Percentiles rank a stretch among this genome's conserved stretches.
Conservation (phyloP, 1,140 invertebrate species). For the Bombus huntii region DNA sequence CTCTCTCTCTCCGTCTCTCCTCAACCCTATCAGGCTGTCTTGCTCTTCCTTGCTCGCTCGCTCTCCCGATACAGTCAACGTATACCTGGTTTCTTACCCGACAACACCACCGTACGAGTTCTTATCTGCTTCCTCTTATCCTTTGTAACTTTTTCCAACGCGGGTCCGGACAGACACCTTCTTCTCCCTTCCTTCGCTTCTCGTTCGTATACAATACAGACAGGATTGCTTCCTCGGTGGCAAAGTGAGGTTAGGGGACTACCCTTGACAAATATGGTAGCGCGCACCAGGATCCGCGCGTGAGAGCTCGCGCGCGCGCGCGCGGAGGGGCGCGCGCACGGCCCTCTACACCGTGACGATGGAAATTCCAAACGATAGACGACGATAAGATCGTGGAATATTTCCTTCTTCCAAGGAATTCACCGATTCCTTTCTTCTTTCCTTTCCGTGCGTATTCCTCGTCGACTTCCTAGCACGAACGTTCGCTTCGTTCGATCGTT, state of each 20-base stretch:
- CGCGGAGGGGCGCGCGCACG: slow-evolving; percentile 35
- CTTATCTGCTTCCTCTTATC: not conserved
- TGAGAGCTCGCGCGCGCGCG: slow-evolving; percentile 36
- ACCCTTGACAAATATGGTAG: slow-evolving; percentile 30
- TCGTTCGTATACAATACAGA: not conserved
- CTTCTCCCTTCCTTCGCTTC: accelerated
- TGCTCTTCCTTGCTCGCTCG: not conserved
- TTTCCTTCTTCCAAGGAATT: not conserved
- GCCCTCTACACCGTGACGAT: slow-evolving; percentile 37
- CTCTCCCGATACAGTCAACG: not conserved
- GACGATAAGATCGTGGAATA: slow-evolving; percentile 21
- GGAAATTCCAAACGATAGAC: slow-evolving; percentile 30
- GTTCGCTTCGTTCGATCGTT: not conserved
- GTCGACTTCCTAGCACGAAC: too few species aligned
- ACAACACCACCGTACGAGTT: not conserved
- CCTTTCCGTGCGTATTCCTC: not conserved
- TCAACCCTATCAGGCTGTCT: not conserved
- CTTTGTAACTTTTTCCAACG: not conserved
- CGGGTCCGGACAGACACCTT: not conserved
- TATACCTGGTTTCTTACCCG: not conserved
- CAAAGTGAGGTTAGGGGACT: slow-evolving; percentile 58
- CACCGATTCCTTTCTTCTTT: not conserved
- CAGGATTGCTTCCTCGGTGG: not conserved
- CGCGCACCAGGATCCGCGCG: slow-evolving; percentile 52
- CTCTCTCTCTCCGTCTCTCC: not conserved